A percentile compares a stretch with the other conserved stretches of the same genome.
Conservation (phyloP, 2,888 invertebrate genomes). For the Phortica okadai region DNA sequence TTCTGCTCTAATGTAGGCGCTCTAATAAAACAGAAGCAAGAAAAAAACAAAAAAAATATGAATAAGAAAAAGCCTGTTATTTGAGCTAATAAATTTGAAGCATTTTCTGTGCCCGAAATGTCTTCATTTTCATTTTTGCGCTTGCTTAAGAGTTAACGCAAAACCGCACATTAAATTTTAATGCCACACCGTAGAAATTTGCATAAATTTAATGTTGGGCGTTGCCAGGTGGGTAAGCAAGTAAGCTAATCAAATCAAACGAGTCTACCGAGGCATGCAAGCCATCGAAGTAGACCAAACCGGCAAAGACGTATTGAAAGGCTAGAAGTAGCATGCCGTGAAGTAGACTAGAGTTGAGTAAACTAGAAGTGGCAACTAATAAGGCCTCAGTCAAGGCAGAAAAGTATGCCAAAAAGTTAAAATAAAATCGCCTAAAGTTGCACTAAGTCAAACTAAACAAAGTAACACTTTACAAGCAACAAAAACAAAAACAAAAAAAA, state of each 20-base stretch:
- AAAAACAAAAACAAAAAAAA: neutral
- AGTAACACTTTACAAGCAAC: constrained; percentile 36
- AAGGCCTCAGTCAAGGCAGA: constrained; percentile 39
- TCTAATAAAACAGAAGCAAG: neutral
- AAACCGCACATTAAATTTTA: constrained; percentile 65
- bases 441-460: constrained; percentile 36
- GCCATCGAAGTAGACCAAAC: constrained; percentile 57
- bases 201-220: constrained; percentile 58
- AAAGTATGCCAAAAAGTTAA: constrained; percentile 27
- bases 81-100: constrained; percentile 43
- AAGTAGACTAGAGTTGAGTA: constrained; percentile 18
- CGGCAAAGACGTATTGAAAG: neutral
- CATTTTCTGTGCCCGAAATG: constrained; percentile 57
- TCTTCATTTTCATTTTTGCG: constrained; percentile 58
- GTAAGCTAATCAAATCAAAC: constrained; percentile 29
- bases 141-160: constrained; percentile 45
- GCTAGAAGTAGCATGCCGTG: neutral
- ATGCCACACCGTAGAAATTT: constrained; percentile 68
- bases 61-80: constrained; percentile 53
- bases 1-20: neutral
- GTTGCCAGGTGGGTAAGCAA: constrained; percentile 56
- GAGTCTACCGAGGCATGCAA: constrained; percentile 31
- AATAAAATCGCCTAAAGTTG: constrained; percentile 26
- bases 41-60: neutral
- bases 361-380: neutral